These are phyloP conservation scores for Nanorana parkeri DNA, from an alignment of 2,113 vertebrate species.

Conservation along the genomic window DNA sequence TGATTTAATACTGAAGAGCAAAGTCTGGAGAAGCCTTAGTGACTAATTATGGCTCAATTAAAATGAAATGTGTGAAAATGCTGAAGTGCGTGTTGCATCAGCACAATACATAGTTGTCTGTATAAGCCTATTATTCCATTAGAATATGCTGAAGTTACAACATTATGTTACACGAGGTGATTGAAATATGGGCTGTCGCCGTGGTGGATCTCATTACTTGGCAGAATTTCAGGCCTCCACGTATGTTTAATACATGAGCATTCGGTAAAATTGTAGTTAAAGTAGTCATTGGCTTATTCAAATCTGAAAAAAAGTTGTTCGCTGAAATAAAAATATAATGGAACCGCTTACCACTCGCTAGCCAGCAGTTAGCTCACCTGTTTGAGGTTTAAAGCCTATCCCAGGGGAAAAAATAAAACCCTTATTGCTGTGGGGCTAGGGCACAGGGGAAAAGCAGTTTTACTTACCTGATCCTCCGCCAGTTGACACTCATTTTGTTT, in stretches of 20 bases:
- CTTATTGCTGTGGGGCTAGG: too few species aligned
- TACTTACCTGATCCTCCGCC: too few species aligned
- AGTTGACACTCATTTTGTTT: too few species aligned
- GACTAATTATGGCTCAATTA: slow-evolving; percentile 46
- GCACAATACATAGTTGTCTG: slow-evolving; percentile 35
- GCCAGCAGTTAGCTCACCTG: too few species aligned
- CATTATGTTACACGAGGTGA: slow-evolving; percentile 29
- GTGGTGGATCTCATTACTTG: slow-evolving; percentile 15
- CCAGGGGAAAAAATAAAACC: too few species aligned
- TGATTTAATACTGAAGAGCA: slow-evolving; percentile 31
- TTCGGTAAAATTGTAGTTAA: background rate
- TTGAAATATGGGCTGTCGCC: slow-evolving; percentile 24
- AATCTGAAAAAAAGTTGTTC: too few species aligned
- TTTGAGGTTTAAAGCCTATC: too few species aligned
- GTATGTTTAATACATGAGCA: slow-evolving; percentile 1
- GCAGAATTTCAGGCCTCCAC: background rate
- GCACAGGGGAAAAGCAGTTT: too few species aligned
- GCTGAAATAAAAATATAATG: too few species aligned
- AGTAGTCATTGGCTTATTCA: too few species aligned
- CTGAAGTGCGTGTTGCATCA: slow-evolving; percentile 25
- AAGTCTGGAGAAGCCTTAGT: slow-evolving; percentile 19
- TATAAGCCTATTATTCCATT: slow-evolving; percentile 16
- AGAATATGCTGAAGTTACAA: slow-evolving; percentile 32
- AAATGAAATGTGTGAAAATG: slow-evolving; percentile 31
- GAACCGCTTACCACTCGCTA: too few species aligned